phyloP scores from a whole-genome alignment of 1,140 invertebrate genomes.

The Agraylea sexmaculata region DNA sequence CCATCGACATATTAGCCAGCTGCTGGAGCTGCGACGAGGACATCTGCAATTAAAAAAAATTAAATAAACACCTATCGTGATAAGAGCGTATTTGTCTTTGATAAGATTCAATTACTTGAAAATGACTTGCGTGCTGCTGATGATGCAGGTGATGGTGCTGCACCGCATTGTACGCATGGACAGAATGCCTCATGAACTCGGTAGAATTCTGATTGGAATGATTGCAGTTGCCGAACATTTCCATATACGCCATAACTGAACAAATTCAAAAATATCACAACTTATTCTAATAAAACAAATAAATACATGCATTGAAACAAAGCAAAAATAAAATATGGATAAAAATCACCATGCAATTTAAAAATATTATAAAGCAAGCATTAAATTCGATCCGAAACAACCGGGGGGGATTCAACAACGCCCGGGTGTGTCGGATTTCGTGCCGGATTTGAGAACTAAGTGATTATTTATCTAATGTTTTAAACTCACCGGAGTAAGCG shows the following conservation, averaged over 20 bases:
- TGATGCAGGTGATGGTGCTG: conserved; percentile 27
- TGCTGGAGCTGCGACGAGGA: conserved; percentile 15
- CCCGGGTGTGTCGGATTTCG: too few relatives aligned
- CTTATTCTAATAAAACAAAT: not conserved
- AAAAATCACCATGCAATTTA: conserved; percentile 3
- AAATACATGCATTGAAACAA: not conserved
- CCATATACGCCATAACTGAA: conserved; percentile 92
- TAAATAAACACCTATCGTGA: too few relatives aligned
- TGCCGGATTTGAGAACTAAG: too few relatives aligned
- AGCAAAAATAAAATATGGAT: conserved; percentile 3
- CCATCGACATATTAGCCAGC: conserved; percentile 6
- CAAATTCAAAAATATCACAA: conserved; percentile 18
- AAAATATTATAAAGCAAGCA: not conserved
- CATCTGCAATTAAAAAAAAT: too few relatives aligned
- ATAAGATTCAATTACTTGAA: too few relatives aligned
- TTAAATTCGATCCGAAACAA: too few relatives aligned
- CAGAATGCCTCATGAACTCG: conserved; percentile 70
- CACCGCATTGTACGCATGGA: conserved; percentile 66
- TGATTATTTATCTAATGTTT: not conserved
- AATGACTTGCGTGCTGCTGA: conserved; percentile 19
- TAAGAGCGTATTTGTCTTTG: too few relatives aligned
- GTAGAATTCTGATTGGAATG: conserved; percentile 47
- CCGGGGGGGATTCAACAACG: too few relatives aligned
- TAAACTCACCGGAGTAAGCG: conserved; percentile 83
- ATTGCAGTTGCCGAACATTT: conserved; percentile 83